These are phyloP conservation scores for Ailurus styani DNA, from an alignment of 2,113 vertebrate species.

Conservation along the genomic window DNA sequence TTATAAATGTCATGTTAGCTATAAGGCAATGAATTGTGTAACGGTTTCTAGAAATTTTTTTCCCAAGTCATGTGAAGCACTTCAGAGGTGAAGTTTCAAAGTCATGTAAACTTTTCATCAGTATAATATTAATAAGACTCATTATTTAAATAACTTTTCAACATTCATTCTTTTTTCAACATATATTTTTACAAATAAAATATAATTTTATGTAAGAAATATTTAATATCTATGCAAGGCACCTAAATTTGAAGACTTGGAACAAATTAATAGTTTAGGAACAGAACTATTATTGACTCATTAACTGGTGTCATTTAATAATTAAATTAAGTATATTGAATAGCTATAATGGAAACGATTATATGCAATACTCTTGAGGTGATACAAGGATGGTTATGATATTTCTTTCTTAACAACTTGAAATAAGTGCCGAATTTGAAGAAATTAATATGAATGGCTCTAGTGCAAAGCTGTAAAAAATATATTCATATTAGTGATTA, in stretches of 20 bases:
- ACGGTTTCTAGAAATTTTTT: constrained; percentile 58
- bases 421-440: not conserved
- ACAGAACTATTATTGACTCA: not conserved
- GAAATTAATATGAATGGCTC: not conserved
- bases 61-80: not conserved
- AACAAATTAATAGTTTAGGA: not conserved
- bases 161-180: not conserved
- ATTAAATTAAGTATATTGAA: not conserved
- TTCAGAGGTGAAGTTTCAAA: constrained; percentile 64
- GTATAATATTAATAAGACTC: not conserved
- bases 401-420: not conserved
- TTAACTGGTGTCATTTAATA: not conserved
- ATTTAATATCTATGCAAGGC: not conserved
- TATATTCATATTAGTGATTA: not conserved
- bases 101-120: constrained; percentile 58
- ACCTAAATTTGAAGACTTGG: not conserved
- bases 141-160: not conserved
- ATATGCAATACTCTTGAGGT: not conserved
- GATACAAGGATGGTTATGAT: not conserved
- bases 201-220: not conserved
- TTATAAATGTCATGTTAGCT: constrained; percentile 69
- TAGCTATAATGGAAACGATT: not conserved
- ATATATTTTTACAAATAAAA: not conserved
- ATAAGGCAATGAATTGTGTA: constrained; percentile 68
- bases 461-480: not conserved